These are phyloP conservation scores for Octomys mimax DNA, from an alignment of 2,797 vertebrate species.

Conservation along the genomic window DNA sequence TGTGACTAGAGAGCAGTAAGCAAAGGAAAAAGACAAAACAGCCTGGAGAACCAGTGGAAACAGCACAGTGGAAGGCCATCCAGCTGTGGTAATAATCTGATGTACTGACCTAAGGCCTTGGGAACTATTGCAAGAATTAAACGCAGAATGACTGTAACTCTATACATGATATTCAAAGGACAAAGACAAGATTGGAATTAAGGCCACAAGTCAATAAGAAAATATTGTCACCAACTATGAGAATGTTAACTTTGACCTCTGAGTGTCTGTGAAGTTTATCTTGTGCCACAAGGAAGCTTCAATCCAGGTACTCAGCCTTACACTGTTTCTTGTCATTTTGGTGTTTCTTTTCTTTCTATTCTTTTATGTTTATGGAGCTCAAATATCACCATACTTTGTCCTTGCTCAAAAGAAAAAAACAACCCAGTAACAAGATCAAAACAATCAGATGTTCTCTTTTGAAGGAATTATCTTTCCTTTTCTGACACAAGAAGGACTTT, in stretches of 20 bases:
- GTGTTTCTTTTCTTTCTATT: not conserved
- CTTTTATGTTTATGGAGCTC: not conserved
- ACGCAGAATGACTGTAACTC: not conserved
- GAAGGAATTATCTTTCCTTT: not conserved
- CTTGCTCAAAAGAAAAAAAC: not conserved
- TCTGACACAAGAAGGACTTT: not conserved
- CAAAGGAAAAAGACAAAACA: not conserved
- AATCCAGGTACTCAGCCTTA: not conserved
- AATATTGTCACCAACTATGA: not conserved
- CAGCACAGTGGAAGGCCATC: not conserved
- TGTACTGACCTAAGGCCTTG: not conserved
- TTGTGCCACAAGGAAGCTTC: not conserved
- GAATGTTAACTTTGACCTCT: not conserved
- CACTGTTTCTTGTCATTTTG: not conserved
- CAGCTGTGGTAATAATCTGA: not conserved
- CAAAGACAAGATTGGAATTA: not conserved
- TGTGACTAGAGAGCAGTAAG: conserved; percentile 1
- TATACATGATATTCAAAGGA: not conserved
- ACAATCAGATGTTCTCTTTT: not conserved
- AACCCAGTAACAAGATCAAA: not conserved
- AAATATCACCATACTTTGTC: not conserved
- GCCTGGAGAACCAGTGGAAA: not conserved
- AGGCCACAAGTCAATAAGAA: not conserved
- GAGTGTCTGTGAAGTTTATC: not conserved
- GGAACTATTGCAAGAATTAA: not conserved